phyloP scores from a whole-genome alignment of 2,888 invertebrate species.

The Eubasilissa splendida region DNA sequence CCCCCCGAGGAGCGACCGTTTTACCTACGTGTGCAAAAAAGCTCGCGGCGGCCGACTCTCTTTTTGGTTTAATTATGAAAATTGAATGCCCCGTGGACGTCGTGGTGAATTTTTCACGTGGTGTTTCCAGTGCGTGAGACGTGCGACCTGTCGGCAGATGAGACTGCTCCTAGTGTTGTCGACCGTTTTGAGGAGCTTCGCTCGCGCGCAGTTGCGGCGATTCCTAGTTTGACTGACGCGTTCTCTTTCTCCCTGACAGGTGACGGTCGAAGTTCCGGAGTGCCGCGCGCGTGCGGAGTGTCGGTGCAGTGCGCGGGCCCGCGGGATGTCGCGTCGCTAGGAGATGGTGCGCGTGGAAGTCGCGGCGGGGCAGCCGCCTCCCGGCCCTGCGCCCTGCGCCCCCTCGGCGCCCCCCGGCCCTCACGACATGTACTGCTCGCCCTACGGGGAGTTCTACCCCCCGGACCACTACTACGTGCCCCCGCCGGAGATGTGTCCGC shows the following conservation, averaged over 20 bases:
- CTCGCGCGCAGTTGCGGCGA: not conserved
- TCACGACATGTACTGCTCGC: conserved; percentile 60
- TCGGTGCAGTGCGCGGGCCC: conserved; percentile 17
- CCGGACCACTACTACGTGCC: conserved; percentile 73
- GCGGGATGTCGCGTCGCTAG: conserved; percentile 40
- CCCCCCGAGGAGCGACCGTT: not conserved
- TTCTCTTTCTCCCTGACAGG: not conserved
- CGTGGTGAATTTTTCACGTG: not conserved
- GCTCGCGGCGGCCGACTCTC: conserved; percentile 2
- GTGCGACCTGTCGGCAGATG: not conserved
- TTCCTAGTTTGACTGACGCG: not conserved
- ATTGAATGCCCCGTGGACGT: not conserved
- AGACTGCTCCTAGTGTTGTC: not conserved
- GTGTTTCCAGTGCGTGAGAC: not conserved
- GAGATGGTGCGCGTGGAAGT: conserved; percentile 57
- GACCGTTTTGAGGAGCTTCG: not conserved
- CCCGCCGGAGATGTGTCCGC: conserved; percentile 75
- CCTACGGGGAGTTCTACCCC: conserved; percentile 74
- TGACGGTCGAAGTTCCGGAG: not conserved
- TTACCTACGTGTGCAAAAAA: not conserved
- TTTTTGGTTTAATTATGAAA: not conserved
- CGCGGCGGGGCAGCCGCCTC: conserved; percentile 53
- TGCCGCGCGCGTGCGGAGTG: conserved; percentile 7
- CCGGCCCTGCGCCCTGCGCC: conserved; percentile 67
- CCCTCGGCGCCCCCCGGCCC: conserved; percentile 63